Evolutionary conservation across 1,140 invertebrate genomes (phyloP).

Genomic region (Drosophila subpulchrella): DNA sequence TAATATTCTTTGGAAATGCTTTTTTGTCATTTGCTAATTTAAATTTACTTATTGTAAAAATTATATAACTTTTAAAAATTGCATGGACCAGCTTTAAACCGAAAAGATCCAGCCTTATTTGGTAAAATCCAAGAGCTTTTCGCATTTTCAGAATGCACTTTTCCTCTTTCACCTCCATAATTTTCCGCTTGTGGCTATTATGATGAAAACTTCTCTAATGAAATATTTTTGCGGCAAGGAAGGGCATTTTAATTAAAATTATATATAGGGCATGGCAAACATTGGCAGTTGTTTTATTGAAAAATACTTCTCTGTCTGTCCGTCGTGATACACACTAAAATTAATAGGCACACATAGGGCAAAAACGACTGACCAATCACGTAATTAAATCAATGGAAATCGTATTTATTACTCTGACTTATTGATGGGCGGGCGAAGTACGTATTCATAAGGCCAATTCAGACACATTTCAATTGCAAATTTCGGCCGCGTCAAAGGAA

Average conservation of each 20-base stretch:
- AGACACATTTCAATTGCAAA: constrained; percentile 38
- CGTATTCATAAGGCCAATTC: constrained; percentile 23
- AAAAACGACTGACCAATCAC: neutral
- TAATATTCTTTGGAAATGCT: no score
- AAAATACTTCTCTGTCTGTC: constrained; percentile 9
- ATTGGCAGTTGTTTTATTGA: constrained; percentile 27
- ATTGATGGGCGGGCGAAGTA: constrained; percentile 5
- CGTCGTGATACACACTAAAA: constrained; percentile 7
- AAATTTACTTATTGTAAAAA: no score
- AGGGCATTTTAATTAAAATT: constrained; percentile 55
- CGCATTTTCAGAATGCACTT: neutral
- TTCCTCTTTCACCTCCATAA: neutral
- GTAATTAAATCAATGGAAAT: constrained; percentile 36
- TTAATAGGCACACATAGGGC: constrained; percentile 14
- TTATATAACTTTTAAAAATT: no score
- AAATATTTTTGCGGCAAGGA: constrained; percentile 48
- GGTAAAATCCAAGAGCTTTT: neutral
- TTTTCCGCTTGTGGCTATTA: constrained; percentile 6
- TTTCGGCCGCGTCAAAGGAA: constrained; percentile 6
- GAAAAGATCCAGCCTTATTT: neutral
- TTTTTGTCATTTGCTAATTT: no score
- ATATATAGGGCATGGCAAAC: neutral
- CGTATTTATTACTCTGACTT: constrained; percentile 28
- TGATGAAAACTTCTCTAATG: constrained; percentile 39
- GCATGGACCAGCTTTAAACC: no score